Conservation (phyloP, 2,797 vertebrate genomes). For the Clarias laeviceps region DNA sequence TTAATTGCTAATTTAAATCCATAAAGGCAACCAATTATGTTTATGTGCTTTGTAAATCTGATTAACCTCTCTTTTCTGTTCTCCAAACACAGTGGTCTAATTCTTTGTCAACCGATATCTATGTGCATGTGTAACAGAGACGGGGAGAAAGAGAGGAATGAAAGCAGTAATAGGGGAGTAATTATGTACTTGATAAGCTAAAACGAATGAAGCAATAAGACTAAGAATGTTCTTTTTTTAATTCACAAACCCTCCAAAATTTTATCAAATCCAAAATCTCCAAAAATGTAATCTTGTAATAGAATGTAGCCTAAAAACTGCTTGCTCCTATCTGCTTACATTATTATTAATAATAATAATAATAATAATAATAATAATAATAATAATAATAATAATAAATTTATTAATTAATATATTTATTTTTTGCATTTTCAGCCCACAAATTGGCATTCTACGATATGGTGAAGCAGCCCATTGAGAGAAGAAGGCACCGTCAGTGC, state of each 20-base stretch:
- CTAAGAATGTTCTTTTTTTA: background rate
- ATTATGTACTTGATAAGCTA: background rate
- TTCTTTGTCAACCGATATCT: background rate
- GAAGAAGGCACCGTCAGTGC: background rate
- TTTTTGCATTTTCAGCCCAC: background rate
- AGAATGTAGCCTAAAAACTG: no score
- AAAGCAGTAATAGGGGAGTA: background rate
- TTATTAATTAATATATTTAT: no score
- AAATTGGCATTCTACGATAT: background rate
- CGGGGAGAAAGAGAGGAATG: background rate
- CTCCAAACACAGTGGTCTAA: conserved; percentile 3
- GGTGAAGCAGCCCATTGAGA: background rate
- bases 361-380: no score
- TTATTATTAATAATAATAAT: no score
- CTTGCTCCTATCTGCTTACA: no score
- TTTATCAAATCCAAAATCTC: background rate
- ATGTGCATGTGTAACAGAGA: background rate
- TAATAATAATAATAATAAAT: no score
- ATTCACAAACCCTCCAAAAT: background rate
- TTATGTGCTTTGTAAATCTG: conserved; percentile 67
- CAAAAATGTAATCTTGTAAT: no score
- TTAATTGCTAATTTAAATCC: conserved; percentile 68
- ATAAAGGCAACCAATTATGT: conserved; percentile 66
- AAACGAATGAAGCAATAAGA: background rate
- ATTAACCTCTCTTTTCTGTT: conserved; percentile 57